Evolutionary conservation across 2,113 vertebrate species (phyloP).

Genomic region (Tragelaphus buxtoni): DNA sequence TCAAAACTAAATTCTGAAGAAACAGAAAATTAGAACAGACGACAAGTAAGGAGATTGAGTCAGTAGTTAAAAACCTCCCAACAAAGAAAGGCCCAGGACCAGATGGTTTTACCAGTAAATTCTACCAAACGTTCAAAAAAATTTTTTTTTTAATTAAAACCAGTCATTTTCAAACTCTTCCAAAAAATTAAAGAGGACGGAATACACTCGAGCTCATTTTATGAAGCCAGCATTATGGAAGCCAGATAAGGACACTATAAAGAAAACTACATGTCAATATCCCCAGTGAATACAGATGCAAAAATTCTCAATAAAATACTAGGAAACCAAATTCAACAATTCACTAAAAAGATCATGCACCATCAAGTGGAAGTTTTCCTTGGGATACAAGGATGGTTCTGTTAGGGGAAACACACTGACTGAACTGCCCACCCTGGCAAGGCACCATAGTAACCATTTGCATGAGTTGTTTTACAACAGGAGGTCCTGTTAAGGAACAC

Average conservation of each 20-base stretch:
- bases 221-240: not conserved
- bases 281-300: not conserved
- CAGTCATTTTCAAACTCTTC: not conserved
- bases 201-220: not conserved
- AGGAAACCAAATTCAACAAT: not conserved
- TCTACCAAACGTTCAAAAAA: not conserved
- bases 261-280: not conserved
- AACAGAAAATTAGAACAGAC: not conserved
- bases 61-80: not conserved
- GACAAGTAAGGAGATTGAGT: not conserved
- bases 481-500: not conserved
- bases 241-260: not conserved
- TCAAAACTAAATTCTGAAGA: not conserved
- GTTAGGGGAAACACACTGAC: not conserved
- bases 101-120: not conserved
- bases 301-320: not conserved
- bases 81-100: not conserved
- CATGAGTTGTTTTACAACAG: not conserved
- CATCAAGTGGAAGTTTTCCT: not conserved
- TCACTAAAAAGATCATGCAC: not conserved
- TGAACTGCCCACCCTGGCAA: not conserved
- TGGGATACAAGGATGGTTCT: not conserved
- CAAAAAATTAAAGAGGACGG: not conserved
- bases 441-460: not conserved
- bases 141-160: not conserved